Evolutionary conservation across 2,113 vertebrate genomes (phyloP), one percentile per base, ranked within the genome.

Genomic region (Cyprinodon brontotheroides): DNA sequence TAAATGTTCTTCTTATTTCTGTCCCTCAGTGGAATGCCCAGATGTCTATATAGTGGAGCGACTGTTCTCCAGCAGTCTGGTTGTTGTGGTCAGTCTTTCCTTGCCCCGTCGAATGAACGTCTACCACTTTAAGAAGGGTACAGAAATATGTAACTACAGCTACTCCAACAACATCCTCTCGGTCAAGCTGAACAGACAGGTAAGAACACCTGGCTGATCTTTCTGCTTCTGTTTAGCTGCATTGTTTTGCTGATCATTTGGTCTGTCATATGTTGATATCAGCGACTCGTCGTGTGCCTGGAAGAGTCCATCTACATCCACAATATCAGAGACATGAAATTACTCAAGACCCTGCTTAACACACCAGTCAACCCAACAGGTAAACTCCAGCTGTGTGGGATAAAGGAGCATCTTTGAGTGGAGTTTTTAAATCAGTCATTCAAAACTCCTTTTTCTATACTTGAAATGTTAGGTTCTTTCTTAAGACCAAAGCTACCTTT

Each of bases 301-400:
- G 96, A 97, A 74, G 96, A 97, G 76, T 96, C 95, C 0, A 95
- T 97, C 88, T 97, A 97, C 87, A 97, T 98, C 84, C 97, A 98
- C 86, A 98, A 98, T 84, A 98, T 98, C 79, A 98, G 97, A 83
- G 97, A 98, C 88, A 97, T 98, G 97, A 98, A 98, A 83, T 94
- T 98, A 73, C 82, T 98, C 85, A 97, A 97, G 92, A 98, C 96
- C 22, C 94, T 98, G 84, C 86, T 97, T 89, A 97, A 98, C 86
- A 95, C 95, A 0, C 97, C 97, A 41, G 83, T 87, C 53, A 98
- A 98, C 80, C 89, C 93, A 11, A 94, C 96, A 93, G 96, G 97
- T 97, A 90, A 85, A 22, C 10, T 36, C 17, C 29, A 0, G 13
- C 38, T 68, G 29, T 36, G 29, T 60, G 39, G 40, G 38, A 66